Percentiles rank a stretch among this genome's conserved stretches.
Conservation (phyloP, 2,797 vertebrate species). For the Ptychadena robeensis region DNA sequence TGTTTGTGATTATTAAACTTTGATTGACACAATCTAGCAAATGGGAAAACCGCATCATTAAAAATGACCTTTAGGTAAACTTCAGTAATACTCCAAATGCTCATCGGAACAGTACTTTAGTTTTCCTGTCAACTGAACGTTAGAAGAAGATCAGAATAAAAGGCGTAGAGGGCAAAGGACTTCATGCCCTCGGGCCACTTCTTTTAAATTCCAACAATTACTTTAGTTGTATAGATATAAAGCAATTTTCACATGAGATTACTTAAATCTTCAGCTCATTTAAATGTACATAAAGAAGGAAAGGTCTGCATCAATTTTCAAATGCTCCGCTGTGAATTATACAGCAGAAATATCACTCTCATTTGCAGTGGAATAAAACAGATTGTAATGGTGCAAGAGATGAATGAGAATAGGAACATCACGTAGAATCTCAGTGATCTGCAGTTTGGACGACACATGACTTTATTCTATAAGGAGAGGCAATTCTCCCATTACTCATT, state of each 20-base stretch:
- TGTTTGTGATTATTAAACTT: not conserved
- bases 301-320: not conserved
- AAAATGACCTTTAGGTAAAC: not conserved
- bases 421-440: not conserved
- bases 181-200: not conserved
- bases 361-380: not conserved
- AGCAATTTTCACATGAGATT: constrained; percentile 7
- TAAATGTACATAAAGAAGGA: not conserved
- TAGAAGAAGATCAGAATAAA: not conserved
- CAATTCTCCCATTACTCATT: not conserved
- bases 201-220: not conserved
- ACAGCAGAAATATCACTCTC: not conserved
- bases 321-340: constrained; percentile 17
- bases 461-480: not conserved
- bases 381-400: not conserved
- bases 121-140: not conserved
- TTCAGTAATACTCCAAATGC: not conserved
- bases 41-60: not conserved
- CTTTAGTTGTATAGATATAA: not conserved
- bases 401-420: not conserved
- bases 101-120: not conserved
- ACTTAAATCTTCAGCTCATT: not conserved
- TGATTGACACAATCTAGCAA: not conserved
- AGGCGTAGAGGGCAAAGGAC: not conserved
- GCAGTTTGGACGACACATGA: not conserved